Evolutionary conservation across 2,888 invertebrate species (phyloP).

Genomic region (Epirrhoe alternata): DNA sequence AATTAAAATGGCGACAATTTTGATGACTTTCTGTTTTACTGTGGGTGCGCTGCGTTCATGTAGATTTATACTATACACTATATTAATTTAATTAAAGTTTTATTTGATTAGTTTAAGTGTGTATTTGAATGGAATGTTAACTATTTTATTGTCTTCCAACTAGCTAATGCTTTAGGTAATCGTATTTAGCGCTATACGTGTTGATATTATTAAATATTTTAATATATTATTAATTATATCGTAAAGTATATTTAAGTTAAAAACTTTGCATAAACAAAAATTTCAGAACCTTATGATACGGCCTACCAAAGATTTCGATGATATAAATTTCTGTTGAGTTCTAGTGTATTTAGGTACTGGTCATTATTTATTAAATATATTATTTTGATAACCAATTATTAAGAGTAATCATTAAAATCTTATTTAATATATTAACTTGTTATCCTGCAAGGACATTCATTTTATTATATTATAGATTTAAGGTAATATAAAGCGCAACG

Average conservation of each 20-base stretch:
- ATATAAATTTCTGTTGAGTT: constrained; percentile 15
- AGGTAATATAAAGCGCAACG: constrained; percentile 53
- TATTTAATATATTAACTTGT: constrained; percentile 35
- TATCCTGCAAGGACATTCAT: constrained; percentile 60
- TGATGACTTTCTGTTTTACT: constrained; percentile 65
- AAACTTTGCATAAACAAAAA: neutral
- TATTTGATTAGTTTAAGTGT: constrained; percentile 36
- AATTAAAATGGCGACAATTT: constrained; percentile 54
- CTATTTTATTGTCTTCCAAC: constrained; percentile 73
- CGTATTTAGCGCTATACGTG: constrained; percentile 36
- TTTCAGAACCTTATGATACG: constrained; percentile 13
- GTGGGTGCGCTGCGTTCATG: constrained; percentile 80
- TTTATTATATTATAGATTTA: constrained; percentile 41
- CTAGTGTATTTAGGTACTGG: constrained; percentile 38
- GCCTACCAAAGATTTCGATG: constrained; percentile 39
- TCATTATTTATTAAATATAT: constrained; percentile 32
- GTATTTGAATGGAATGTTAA: constrained; percentile 48
- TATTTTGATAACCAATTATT: neutral
- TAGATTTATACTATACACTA: constrained; percentile 70
- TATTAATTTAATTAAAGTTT: constrained; percentile 47
- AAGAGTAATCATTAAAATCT: no score
- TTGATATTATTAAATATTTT: constrained; percentile 13
- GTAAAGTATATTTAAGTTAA: neutral
- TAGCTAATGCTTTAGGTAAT: constrained; percentile 57
- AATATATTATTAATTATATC: constrained; percentile 11